A percentile compares a stretch with the other conserved stretches of the same genome.
phyloP scores from a whole-genome alignment of 2,113 vertebrate genomes.

The Otus sunia region DNA sequence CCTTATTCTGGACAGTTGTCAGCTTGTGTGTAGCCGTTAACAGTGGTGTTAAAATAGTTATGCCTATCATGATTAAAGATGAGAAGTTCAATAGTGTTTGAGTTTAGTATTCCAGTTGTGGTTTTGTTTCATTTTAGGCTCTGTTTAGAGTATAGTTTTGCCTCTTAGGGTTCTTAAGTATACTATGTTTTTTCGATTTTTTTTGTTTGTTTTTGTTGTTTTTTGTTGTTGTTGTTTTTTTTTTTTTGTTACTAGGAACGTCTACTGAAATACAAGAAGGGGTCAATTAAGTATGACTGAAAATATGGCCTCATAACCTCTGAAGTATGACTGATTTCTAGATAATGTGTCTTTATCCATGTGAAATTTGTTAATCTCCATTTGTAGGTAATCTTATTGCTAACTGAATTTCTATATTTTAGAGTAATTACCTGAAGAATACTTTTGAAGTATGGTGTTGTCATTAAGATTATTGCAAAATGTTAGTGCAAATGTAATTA shows the following conservation, averaged over 20 bases:
- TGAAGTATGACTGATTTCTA: background rate
- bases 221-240: too few relatives aligned
- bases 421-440: background rate
- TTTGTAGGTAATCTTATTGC: background rate
- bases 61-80: background rate
- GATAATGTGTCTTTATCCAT: background rate
- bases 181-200: background rate
- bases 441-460: background rate
- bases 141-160: background rate
- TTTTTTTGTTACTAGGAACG: background rate
- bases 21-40: background rate
- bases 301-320: background rate
- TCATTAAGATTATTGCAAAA: background rate
- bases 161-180: background rate
- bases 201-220: accelerated
- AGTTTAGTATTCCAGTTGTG: background rate
- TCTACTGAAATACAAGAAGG: background rate
- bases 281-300: background rate
- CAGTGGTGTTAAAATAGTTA: background rate
- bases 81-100: background rate
- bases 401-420: background rate
- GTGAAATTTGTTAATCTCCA: background rate
- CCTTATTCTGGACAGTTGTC: background rate
- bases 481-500: background rate
- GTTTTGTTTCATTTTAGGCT: background rate